Evolutionary conservation across 1,140 invertebrate species (phyloP).

Genomic region (Sogatella furcifera): DNA sequence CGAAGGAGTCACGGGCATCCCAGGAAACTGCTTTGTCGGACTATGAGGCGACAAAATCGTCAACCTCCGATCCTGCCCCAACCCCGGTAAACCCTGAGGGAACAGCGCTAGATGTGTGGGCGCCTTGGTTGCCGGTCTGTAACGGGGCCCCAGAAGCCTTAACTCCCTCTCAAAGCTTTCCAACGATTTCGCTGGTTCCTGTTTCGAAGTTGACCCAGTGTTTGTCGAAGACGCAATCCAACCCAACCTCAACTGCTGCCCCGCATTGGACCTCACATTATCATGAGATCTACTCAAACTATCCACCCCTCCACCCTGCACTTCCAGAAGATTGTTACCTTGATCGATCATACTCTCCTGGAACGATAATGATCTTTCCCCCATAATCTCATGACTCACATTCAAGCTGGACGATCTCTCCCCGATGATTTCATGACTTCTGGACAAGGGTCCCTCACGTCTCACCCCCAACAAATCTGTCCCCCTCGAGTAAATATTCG

Average conservation of each 20-base stretch:
- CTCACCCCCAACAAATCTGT: not conserved
- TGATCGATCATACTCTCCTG: not conserved
- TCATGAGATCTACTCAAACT: not conserved
- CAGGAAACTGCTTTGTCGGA: conserved; percentile 37
- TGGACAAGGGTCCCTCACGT: not conserved
- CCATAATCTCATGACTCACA: not conserved
- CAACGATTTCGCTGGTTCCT: conserved; percentile 41
- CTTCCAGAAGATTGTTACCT: not conserved
- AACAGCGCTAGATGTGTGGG: conserved; percentile 58
- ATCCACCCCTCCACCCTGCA: not conserved
- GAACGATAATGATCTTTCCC: not conserved
- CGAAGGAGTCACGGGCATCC: conserved; percentile 4
- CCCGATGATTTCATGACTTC: not conserved
- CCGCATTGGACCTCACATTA: not conserved
- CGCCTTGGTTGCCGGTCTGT: conserved; percentile 37
- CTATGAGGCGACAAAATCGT: conserved; percentile 66
- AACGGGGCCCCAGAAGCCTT: conserved; percentile 33
- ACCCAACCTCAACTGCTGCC: not conserved
- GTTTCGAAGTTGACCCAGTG: conserved; percentile 15
- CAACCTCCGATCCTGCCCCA: conserved; percentile 41
- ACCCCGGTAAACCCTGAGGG: conserved; percentile 32
- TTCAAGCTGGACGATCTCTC: not conserved
- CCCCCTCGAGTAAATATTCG: not conserved
- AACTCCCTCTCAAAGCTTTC: conserved; percentile 44
- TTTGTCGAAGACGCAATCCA: not conserved